A percentile compares a stretch with the other conserved stretches of the same genome.
These are phyloP conservation scores for Steinernema khuongi DNA, from an alignment of 1,140 invertebrate genomes.

Conservation along the genomic window DNA sequence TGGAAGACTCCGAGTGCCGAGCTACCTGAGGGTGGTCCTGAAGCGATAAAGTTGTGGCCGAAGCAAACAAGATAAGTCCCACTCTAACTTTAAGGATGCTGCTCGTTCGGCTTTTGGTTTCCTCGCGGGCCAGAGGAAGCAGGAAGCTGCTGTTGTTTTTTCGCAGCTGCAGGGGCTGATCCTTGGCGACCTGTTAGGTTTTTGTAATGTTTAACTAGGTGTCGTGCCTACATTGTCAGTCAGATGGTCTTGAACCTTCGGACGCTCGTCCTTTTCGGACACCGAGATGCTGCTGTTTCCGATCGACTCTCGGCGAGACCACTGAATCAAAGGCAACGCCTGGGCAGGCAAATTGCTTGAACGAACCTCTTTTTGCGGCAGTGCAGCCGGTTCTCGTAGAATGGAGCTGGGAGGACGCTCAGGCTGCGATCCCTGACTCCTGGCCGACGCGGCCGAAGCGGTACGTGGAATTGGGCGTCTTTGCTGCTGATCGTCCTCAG, in stretches of 20 bases:
- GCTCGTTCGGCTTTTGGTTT: background rate
- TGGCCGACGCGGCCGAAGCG: background rate
- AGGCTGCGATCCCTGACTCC: background rate
- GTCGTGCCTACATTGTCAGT: background rate
- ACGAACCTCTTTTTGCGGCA: slow-evolving; percentile 7
- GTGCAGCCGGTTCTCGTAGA: background rate
- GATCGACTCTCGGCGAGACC: background rate
- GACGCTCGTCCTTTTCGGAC: background rate
- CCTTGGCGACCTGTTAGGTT: background rate
- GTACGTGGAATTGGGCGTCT: background rate
- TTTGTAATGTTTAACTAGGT: background rate
- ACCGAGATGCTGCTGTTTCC: slow-evolving; percentile 10
- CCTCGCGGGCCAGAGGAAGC: background rate
- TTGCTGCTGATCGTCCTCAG: background rate
- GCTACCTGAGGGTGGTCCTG: background rate
- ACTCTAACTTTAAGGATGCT: background rate
- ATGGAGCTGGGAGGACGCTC: background rate
- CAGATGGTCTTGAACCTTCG: too few species aligned
- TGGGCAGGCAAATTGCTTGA: background rate
- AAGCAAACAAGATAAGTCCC: background rate
- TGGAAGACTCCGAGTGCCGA: background rate
- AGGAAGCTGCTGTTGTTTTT: slow-evolving; percentile 7
- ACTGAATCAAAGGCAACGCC: background rate
- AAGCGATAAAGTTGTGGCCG: background rate
- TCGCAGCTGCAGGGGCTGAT: background rate